Base-by-base conservation (phyloP, 1,140 invertebrate genomes). In the Tenebrio molitor region DNA sequence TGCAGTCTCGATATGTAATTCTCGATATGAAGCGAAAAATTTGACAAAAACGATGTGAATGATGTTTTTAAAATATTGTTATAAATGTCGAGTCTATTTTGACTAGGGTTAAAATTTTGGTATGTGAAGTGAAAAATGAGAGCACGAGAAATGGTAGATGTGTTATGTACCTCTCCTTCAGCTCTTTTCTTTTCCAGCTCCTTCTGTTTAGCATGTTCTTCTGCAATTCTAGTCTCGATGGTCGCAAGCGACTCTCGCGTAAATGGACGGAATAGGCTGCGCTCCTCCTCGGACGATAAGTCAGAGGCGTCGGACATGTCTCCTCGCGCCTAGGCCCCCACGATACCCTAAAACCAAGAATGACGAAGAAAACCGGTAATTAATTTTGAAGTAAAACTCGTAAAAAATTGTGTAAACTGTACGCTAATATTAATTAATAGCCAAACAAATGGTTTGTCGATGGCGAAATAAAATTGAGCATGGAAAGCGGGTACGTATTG, bases 191-290 rank as follows among this genome's bases (percentile, higher is more conserved):
- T 94, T 90, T 97, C 93, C 86, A 96, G 90, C 89, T 97, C 95
- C 88, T 94, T 93, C 89, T 95, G 95, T 89, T 95, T 95, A 85
- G 93, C 95, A 91, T 95, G 88, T 89, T 97, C 95, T 86, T 95
- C 94, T 82, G 93, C 93, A 85, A 97, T 97, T 81, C 95, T 91
- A 85, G 91, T 88, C 88, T 97, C 93, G 86, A 98, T 97, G 85
- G 91, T 91, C 85, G 93, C 91, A 86, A 97, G 89, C 86, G 96
- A 97, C 88, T 98, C 96, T 87, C 95, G 90, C 84, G 96, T 98
- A 89, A 98, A 98, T 88, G 95, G 95, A 91, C 93, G 93, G 93
- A 98, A 98, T 90, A 94, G 90, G 88, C 92, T 93, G 88, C 91
- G 91, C 91, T 94, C 93, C 92, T 95, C 93, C 91, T 93, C 92